Evolutionary conservation across 2,888 invertebrate species (phyloP).

Genomic region (Cyclophora punctaria): DNA sequence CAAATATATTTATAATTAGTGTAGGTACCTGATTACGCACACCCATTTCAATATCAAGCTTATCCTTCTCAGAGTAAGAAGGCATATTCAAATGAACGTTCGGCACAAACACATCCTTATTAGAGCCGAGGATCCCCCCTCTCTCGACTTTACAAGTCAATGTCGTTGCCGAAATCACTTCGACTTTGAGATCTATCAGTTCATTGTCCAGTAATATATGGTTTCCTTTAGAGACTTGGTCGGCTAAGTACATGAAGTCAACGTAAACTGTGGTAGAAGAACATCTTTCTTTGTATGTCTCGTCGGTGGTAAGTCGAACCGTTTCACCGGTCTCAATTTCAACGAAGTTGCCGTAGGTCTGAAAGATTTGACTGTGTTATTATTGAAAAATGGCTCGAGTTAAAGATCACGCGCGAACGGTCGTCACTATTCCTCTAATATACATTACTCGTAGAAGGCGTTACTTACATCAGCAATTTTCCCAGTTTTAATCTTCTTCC

Average conservation of each 20-base stretch:
- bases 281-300: constrained; percentile 72
- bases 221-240: constrained; percentile 67
- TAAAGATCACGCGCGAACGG: too few species aligned
- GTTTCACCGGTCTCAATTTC: constrained; percentile 58
- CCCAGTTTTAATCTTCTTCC: constrained; percentile 93
- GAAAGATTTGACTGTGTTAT: too few species aligned
- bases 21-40: constrained; percentile 47
- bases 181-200: constrained; percentile 82
- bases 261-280: constrained; percentile 72
- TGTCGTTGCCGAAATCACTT: constrained; percentile 55
- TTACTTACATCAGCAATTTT: constrained; percentile 82
- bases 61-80: constrained; percentile 52
- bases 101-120: constrained; percentile 59
- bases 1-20: too few species aligned
- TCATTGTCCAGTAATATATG: constrained; percentile 78
- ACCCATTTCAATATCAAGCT: constrained; percentile 45
- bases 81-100: constrained; percentile 56
- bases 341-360: constrained; percentile 49
- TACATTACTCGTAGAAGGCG: background rate
- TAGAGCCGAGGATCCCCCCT: constrained; percentile 55
- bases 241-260: constrained; percentile 68
- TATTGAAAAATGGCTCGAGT: too few species aligned
- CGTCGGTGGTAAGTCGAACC: constrained; percentile 71
- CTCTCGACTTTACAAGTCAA: constrained; percentile 57
- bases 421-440: too few species aligned